A percentile compares a stretch with the other conserved stretches of the same genome.
phyloP scores from a whole-genome alignment of 92 coral and sea anemone genomes.

The Scolanthus callimorphus region DNA sequence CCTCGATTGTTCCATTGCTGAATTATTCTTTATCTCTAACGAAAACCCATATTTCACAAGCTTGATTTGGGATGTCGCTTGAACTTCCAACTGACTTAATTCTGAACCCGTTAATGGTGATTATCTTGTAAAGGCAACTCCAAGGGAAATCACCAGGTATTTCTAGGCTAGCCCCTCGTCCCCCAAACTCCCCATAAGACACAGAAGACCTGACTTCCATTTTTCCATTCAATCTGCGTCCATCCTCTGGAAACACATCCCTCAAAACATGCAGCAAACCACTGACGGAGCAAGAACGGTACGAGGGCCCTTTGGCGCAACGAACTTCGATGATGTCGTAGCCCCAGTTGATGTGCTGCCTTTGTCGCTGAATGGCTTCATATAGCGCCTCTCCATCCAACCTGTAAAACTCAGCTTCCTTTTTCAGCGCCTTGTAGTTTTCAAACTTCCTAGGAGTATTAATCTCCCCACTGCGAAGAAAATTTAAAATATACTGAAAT shows the following conservation, averaged over 20 bases:
- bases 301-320: constrained; percentile 16
- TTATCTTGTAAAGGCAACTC: constrained; percentile 14
- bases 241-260: constrained; percentile 24
- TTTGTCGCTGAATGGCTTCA: neutral
- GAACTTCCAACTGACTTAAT: constrained; percentile 25
- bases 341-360: constrained; percentile 4
- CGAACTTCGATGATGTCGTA: constrained; percentile 26
- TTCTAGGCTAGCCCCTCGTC: constrained; percentile 13
- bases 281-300: constrained; percentile 23
- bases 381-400: neutral
- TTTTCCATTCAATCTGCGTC: constrained; percentile 18
- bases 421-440: neutral
- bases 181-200: constrained; percentile 18
- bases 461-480: constrained; percentile 20
- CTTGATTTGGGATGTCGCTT: constrained; percentile 33
- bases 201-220: constrained; percentile 12
- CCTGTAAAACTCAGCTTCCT: neutral
- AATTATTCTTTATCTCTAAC: constrained; percentile 7
- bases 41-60: constrained; percentile 34
- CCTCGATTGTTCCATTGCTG: too few species aligned
- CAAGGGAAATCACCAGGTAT: constrained; percentile 26
- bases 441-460: constrained; percentile 1
- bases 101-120: constrained; percentile 19
- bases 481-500: constrained; percentile 20
- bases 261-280: constrained; percentile 18